Evolutionary conservation across 2,888 invertebrate genomes (phyloP), one percentile per base, ranked within the genome.

Genomic region (Hartigia nigra): DNA sequence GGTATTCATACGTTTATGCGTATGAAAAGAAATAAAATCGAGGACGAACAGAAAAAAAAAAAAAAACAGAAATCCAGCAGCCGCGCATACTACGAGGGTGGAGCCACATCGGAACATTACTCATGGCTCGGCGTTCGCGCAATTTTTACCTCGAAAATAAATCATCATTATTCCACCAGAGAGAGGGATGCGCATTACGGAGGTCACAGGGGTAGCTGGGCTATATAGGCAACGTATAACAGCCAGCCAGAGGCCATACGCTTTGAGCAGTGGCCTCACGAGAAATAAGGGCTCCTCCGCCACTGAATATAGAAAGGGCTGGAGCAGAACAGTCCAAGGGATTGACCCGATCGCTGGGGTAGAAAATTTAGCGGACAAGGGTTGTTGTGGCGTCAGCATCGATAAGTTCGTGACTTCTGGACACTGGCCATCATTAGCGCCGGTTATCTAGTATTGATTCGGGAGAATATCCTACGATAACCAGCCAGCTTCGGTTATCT

Each of bases 111-210:
- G 91, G 92, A 91, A 92, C 92, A 93, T 93, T 93, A 93, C 92
- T 93, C 93, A 93, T 92, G 91, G 92, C 92, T 91, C 91, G 91
- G 92, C 91, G 92, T 91, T 91, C 92, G 92, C 92, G 92, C 92
- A 92, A 93, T 93, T 93, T 93, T 93, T 93, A 92, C 90, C 92
- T 91, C 92, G 92, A 92, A 92, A 90, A 93, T 93, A 93, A 93
- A 93, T 93, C 93, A 93, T 93, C 93, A 93, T 93, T 93, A 93
- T 93, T 93, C 87, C 86, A 93, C 92, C 92, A n/a, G 91, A 90
- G 90, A 91, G 88, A 89, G 88, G 89, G 89, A 87, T 88, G 88
- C 88, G 88, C 88, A 90, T 90, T 89, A 88, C 87, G 78, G 77
- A 37, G 76, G 69, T 86, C 88, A 88, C 87, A 77, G 77, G 55